Percentiles rank a stretch among this genome's conserved stretches.
phyloP scores from a whole-genome alignment of 2,113 vertebrate species.

The Oryzias celebensis region DNA sequence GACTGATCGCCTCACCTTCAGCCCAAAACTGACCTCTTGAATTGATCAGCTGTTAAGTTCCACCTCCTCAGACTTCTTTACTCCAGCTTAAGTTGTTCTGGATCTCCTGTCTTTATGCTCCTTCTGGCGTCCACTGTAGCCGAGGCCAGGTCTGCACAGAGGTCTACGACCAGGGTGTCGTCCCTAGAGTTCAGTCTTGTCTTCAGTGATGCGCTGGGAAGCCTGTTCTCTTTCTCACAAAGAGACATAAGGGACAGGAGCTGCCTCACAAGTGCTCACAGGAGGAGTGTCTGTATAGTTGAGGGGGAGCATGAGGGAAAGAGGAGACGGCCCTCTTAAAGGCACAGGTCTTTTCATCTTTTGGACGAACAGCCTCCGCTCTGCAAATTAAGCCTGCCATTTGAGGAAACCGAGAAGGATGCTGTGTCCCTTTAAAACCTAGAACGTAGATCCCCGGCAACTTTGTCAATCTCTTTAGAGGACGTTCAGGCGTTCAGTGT shows the following conservation, averaged over 20 bases:
- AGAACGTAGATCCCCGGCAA: conserved; percentile 70
- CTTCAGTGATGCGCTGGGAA: conserved; percentile 68
- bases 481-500: conserved; percentile 77
- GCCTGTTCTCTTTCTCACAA: conserved; percentile 70
- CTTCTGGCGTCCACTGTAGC: conserved; percentile 36
- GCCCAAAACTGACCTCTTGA: conserved; percentile 47
- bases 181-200: conserved; percentile 58
- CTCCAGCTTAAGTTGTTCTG: conserved; percentile 47
- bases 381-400: conserved; percentile 56
- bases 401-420: conserved; percentile 46
- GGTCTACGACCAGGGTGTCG: conserved; percentile 42
- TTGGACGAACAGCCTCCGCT: conserved; percentile 61
- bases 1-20: conserved; percentile 41
- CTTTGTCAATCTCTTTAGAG: conserved; percentile 82
- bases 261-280: conserved; percentile 76
- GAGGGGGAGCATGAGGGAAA: conserved; percentile 76
- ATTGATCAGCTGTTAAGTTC: conserved; percentile 52
- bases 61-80: conserved; percentile 40
- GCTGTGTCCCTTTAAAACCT: conserved; percentile 72
- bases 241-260: conserved; percentile 78
- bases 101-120: conserved; percentile 30
- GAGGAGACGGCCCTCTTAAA: conserved; percentile 78
- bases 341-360: conserved; percentile 75
- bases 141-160: conserved; percentile 39
- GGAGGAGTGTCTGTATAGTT: conserved; percentile 76